A percentile compares a stretch with the other conserved stretches of the same genome.
Evolutionary conservation across 2,888 invertebrate genomes (phyloP).

Genomic region (Rhyacophila evoluta): DNA sequence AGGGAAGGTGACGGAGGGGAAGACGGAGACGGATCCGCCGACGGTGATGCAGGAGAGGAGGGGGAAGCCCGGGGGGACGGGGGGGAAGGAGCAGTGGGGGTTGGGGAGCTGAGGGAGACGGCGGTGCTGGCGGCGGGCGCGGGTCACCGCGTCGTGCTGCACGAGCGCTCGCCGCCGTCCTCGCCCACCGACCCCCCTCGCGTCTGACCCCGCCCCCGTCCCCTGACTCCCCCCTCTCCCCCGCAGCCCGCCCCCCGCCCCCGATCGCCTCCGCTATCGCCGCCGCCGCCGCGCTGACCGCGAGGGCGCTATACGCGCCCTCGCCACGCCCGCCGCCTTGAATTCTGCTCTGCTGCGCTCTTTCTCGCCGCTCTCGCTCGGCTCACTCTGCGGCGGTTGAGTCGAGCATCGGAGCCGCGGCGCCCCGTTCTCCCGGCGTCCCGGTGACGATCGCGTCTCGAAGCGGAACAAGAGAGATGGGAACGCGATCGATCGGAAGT

Average conservation of each 20-base stretch:
- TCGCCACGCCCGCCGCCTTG: neutral
- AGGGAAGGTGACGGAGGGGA: constrained; percentile 71
- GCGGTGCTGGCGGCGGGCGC: constrained; percentile 89
- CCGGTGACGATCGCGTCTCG: neutral
- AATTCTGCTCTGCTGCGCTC: neutral
- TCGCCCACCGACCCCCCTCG: constrained; percentile 89
- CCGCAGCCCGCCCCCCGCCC: constrained; percentile 65
- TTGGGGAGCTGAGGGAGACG: constrained; percentile 76
- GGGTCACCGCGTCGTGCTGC: constrained; percentile 91
- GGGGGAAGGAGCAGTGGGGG: constrained; percentile 81
- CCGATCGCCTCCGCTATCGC: constrained; percentile 68
- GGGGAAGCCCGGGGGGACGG: constrained; percentile 59
- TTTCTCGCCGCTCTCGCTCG: neutral
- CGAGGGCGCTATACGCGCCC: constrained; percentile 64
- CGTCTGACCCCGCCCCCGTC: constrained; percentile 82
- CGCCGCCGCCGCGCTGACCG: constrained; percentile 63
- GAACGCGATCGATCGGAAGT: neutral
- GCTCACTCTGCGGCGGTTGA: neutral
- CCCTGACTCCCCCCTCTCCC: constrained; percentile 69
- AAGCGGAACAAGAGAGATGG: neutral
- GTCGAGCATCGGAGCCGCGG: neutral
- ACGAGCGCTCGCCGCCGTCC: constrained; percentile 89
- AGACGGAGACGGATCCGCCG: constrained; percentile 56
- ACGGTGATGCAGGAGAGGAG: constrained; percentile 65
- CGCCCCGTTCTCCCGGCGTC: neutral